A percentile compares a stretch with the other conserved stretches of the same genome.
phyloP scores from a whole-genome alignment of 2,113 vertebrate species.

The Oreochromis spilurus region DNA sequence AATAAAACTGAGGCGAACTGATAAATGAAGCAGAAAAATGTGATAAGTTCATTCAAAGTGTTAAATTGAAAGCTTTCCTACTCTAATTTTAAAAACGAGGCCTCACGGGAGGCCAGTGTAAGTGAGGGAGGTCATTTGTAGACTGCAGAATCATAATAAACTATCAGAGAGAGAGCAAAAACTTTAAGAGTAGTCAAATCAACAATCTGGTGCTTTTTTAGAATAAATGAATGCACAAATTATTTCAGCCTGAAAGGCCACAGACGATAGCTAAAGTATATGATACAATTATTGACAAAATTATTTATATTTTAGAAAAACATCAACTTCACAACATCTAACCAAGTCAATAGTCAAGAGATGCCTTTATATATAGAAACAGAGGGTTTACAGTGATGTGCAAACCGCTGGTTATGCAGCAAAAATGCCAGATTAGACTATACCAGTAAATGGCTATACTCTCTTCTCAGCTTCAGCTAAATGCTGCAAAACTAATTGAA shows the following conservation, averaged over 20 bases:
- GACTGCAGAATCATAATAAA: background rate
- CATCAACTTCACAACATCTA: background rate
- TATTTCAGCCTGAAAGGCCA: background rate
- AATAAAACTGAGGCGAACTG: background rate
- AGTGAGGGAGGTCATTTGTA: background rate
- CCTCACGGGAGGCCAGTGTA: background rate
- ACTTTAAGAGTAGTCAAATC: background rate
- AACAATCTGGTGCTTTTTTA: background rate
- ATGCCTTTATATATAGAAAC: background rate
- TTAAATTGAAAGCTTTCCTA: background rate
- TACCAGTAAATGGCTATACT: background rate
- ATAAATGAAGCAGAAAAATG: background rate
- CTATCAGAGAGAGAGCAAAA: background rate
- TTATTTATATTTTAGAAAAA: background rate
- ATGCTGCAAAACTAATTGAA: background rate
- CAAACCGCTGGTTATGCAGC: accelerated
- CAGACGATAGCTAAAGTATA: no score
- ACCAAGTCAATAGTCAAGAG: background rate
- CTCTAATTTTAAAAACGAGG: background rate
- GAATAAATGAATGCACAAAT: background rate
- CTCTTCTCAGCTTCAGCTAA: background rate
- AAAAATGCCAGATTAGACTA: background rate
- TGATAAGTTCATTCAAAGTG: background rate
- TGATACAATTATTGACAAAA: background rate
- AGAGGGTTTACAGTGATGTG: background rate